phyloP scores from a whole-genome alignment of 1,140 invertebrate species.

The Copidosoma floridanum region DNA sequence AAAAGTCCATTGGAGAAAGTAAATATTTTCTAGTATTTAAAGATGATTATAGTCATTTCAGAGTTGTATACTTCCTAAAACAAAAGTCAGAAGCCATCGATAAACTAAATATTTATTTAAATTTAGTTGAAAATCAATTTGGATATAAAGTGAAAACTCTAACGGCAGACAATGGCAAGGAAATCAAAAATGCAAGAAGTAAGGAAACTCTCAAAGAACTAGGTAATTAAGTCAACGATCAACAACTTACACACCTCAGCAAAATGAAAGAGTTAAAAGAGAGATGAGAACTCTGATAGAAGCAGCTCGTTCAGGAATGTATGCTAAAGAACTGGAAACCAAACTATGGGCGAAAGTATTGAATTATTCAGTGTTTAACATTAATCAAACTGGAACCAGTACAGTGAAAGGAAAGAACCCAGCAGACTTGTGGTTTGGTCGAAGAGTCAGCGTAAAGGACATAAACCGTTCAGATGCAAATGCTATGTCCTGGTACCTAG shows the following conservation, averaged over 20 bases:
- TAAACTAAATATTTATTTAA: conserved; percentile 32
- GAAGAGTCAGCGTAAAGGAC: conserved; percentile 7
- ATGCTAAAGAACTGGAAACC: conserved; percentile 21
- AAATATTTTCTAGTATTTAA: conserved; percentile 33
- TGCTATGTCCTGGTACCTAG: conserved; percentile 15
- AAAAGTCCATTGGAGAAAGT: conserved; percentile 35
- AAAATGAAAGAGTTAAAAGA: conserved; percentile 45
- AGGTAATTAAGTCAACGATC: conserved; percentile 30
- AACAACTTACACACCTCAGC: conserved; percentile 42
- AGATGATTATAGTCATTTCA: conserved; percentile 23
- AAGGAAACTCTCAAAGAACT: too few species aligned
- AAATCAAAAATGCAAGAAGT: conserved; percentile 31
- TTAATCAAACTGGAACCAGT: conserved; percentile 34
- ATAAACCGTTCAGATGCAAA: conserved; percentile 17
- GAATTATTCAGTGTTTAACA: conserved; percentile 27
- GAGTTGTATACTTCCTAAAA: conserved; percentile 42
- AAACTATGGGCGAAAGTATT: conserved; percentile 33
- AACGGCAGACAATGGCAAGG: conserved; percentile 36
- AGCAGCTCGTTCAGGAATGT: conserved; percentile 30
- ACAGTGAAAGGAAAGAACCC: conserved; percentile 25
- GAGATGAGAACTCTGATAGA: conserved; percentile 45
- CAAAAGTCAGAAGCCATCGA: conserved; percentile 39
- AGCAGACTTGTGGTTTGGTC: conserved; percentile 24
- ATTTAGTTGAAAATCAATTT: conserved; percentile 31
- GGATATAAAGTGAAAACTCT: conserved; percentile 30